Evolutionary conservation across 2,113 vertebrate genomes (phyloP).

Genomic region (Cercopithecus mona): DNA sequence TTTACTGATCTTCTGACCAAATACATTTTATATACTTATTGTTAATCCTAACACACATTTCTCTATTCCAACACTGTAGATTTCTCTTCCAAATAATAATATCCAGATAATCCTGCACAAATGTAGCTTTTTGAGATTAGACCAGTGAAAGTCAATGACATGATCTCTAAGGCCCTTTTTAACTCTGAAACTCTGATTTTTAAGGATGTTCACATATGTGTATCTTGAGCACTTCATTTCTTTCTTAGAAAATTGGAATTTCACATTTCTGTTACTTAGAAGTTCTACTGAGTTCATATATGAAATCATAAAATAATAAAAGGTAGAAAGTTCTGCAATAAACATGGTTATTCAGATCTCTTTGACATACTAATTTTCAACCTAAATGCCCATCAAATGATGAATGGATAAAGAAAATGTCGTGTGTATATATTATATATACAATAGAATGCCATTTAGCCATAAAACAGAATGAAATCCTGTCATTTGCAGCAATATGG

Average conservation of each 20-base stretch:
- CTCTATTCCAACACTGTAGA: background rate
- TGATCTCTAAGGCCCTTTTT: background rate
- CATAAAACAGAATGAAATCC: background rate
- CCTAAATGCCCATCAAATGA: background rate
- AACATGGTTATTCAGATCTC: background rate
- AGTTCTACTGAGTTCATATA: background rate
- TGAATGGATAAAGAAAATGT: background rate
- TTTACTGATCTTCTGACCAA: background rate
- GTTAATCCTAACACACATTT: background rate
- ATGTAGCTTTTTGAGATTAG: constrained; percentile 1
- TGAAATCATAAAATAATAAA: background rate
- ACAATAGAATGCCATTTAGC: background rate
- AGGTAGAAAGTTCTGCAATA: background rate
- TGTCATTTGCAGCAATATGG: background rate
- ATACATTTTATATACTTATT: background rate
- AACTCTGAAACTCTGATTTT: background rate
- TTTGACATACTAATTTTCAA: background rate
- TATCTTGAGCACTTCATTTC: background rate
- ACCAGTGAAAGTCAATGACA: background rate
- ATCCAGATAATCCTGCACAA: background rate
- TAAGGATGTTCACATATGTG: background rate
- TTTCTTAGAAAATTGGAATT: background rate
- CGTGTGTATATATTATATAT: background rate
- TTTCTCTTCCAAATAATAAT: background rate
- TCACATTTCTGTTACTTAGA: background rate